These are phyloP conservation scores for Piezodorus guildinii DNA, from an alignment of 1,140 invertebrate species.

Conservation along the genomic window DNA sequence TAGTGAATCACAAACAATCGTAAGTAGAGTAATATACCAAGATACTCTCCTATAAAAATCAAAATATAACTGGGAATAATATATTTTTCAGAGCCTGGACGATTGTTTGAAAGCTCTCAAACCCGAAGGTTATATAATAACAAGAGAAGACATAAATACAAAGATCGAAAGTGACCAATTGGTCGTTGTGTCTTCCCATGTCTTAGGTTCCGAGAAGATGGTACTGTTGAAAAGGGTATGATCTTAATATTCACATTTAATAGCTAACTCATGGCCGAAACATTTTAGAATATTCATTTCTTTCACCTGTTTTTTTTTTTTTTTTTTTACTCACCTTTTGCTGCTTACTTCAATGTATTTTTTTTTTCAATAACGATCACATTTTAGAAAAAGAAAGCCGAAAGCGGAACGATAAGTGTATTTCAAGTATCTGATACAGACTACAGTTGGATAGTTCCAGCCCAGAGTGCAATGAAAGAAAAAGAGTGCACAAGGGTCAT, in stretches of 20 bases:
- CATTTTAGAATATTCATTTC: background rate
- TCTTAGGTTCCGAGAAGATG: constrained; percentile 22
- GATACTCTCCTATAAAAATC: background rate
- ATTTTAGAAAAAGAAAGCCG: background rate
- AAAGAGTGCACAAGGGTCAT: constrained; percentile 38
- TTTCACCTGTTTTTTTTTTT: background rate
- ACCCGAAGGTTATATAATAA: constrained; percentile 39
- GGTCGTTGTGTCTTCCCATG: constrained; percentile 6
- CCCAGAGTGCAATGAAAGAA: constrained; percentile 45
- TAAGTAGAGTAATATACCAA: background rate
- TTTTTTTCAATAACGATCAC: background rate
- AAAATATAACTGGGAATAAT: background rate
- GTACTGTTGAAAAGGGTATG: constrained; percentile 26
- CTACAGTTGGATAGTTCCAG: constrained; percentile 40
- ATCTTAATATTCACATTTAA: background rate
- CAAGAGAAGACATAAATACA: constrained; percentile 33
- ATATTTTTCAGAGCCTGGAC: constrained; percentile 27
- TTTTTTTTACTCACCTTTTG: background rate
- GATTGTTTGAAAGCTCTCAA: constrained; percentile 31
- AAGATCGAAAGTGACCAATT: constrained; percentile 23
- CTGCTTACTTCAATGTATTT: background rate
- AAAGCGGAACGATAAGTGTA: constrained; percentile 20
- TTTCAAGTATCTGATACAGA: constrained; percentile 31
- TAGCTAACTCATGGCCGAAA: background rate
- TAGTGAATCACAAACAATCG: background rate